Conservation (phyloP, 2,888 invertebrate genomes). For the Carterocephalus palaemon region DNA sequence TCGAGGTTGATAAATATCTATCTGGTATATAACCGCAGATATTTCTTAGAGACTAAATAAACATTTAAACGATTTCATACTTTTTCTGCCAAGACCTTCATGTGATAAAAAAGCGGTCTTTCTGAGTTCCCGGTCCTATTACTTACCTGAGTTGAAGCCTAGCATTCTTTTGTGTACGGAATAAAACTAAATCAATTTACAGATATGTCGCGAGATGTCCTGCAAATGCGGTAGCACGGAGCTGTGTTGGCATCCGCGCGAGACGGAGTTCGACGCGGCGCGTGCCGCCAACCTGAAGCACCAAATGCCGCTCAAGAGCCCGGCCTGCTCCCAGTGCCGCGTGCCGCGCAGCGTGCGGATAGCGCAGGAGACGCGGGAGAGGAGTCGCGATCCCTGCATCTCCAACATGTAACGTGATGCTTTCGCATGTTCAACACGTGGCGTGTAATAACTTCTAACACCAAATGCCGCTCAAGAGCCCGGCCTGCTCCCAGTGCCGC, state of each 20-base stretch:
- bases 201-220: constrained; percentile 70
- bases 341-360: constrained; percentile 57
- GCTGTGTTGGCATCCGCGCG: constrained; percentile 61
- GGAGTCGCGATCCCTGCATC: constrained; percentile 31
- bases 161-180: not conserved
- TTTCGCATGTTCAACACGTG: too few species aligned
- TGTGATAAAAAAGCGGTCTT: too few species aligned
- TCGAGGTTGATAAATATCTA: too few species aligned
- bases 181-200: not conserved
- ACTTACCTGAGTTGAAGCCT: too few species aligned
- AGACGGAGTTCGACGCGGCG: constrained; percentile 52
- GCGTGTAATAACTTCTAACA: too few species aligned
- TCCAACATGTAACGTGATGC: constrained; percentile 17
- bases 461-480: too few species aligned
- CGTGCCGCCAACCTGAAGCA: constrained; percentile 53
- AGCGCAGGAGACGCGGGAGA: constrained; percentile 42
- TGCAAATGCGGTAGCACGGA: constrained; percentile 55
- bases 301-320: constrained; percentile 47
- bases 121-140: too few species aligned
- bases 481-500: too few species aligned
- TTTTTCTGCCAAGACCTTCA: too few species aligned
- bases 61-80: too few species aligned
- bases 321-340: constrained; percentile 40
- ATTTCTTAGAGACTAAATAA: too few species aligned
- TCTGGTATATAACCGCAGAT: too few species aligned